Base-by-base conservation (phyloP, 2,888 invertebrate species). In the Scelioninae gen. 2 region DNA sequence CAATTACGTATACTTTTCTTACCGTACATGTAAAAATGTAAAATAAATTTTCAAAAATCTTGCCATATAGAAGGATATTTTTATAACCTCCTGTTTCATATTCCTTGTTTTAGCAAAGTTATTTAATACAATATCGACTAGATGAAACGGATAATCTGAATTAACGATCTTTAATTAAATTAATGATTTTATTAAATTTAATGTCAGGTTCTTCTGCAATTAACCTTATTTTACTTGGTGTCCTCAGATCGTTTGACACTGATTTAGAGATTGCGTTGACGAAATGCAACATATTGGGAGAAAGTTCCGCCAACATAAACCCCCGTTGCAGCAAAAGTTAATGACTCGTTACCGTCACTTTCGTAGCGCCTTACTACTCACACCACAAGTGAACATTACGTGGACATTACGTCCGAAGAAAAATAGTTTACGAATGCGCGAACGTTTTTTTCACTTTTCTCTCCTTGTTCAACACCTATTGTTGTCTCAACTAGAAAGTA, bases 261-360 rank as follows among this genome's bases (percentile, higher is more conserved):
- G 16, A 33, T 52, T 52, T 13, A 35, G n/a, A 37, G 16, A 19
- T 52, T 52, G 18, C 11, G 33, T 45, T 19, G 9, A 41, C 31
- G 18, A 58, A 58, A 45, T 45, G 31, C n/a, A 31, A 33, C 33
- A 58, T 19, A 45, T 58, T 45, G 10, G 45, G 55, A 58, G 57
- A 58, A 58, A 58, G 57, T 58, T 11, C 41, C 16, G 19, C 45
- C 13, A 45, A 43, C 43, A 25, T 46, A 60, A 60, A 60, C 22
- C n/a, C 35, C n/a, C 35, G 46, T 46, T 60, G 15, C 33, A 46
- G 46, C 46, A 58, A 58, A 58, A 43, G 35, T 60, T 60, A 60
- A 60, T 37, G 45, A 60, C 46, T 60, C 37, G 58, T 46, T 35
- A 37, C 58, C 13, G 58, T 60, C 46, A 60, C 46, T 60, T 60